Evolutionary conservation across 1,140 invertebrate species (phyloP).

Genomic region (Drosophila ananassae): DNA sequence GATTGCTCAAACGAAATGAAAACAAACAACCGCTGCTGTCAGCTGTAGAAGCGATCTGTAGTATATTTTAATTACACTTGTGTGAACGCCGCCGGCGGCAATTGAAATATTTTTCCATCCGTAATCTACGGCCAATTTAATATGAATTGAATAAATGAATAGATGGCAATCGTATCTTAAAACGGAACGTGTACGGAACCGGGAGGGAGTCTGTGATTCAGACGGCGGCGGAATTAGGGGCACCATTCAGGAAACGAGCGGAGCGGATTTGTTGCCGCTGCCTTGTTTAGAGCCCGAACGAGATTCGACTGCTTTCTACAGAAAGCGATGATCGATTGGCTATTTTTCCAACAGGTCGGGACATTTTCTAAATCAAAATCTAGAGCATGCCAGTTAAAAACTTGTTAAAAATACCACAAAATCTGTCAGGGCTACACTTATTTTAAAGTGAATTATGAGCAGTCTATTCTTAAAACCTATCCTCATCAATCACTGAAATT

Average conservation of each 20-base stretch:
- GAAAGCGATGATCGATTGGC: slow-evolving; percentile 4
- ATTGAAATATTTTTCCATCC: slow-evolving; percentile 46
- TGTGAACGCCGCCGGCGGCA: slow-evolving; percentile 41
- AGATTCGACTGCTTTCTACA: slow-evolving; percentile 42
- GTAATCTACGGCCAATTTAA: slow-evolving; percentile 47
- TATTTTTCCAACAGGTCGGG: background rate
- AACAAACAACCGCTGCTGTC: slow-evolving; percentile 42
- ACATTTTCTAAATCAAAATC: background rate
- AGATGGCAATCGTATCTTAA: slow-evolving; percentile 50
- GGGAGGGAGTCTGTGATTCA: background rate
- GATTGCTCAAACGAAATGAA: slow-evolving; percentile 49
- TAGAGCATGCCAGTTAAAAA: background rate
- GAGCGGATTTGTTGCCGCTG: background rate
- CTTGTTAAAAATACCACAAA: background rate
- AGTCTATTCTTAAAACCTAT: background rate
- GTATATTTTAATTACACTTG: slow-evolving; percentile 52
- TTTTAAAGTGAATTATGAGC: background rate
- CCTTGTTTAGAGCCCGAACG: slow-evolving; percentile 21
- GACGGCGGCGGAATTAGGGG: background rate
- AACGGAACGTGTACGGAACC: background rate
- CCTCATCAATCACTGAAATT: background rate
- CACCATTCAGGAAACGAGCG: slow-evolving; percentile 32
- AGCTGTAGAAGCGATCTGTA: slow-evolving; percentile 37
- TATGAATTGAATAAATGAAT: slow-evolving; percentile 70
- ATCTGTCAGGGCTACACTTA: background rate